Base-by-base conservation (phyloP, 2,888 invertebrate species). In the Pseudeuparius sepicola region DNA sequence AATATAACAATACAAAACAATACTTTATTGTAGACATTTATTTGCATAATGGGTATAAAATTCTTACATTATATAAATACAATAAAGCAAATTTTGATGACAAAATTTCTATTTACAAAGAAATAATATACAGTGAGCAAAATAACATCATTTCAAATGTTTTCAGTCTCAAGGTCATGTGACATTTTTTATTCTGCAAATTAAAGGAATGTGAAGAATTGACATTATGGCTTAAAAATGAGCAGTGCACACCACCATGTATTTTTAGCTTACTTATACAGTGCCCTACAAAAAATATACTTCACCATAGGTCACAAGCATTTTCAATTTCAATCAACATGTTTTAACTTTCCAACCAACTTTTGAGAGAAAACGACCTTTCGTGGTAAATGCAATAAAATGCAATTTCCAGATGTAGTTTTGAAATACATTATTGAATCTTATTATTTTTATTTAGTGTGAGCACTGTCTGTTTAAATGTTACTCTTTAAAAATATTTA, bases 21-120 rank as follows among this genome's bases (percentile, higher is more conserved):
- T n/a, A n/a, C n/a, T n/a, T n/a, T n/a, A n/a, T n/a, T n/a, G n/a
- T n/a, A n/a, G n/a, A n/a, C n/a, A n/a, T n/a, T n/a, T n/a, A n/a
- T n/a, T n/a, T n/a, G n/a, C n/a, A 45, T 41, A 45, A 46, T 32
- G 35, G 36, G 46, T 51, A 51, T 45, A 49, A 49, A 51, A 43
- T 44, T 35, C 46, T 47, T 47, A 48, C 38, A 34, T 42, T 48
- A 46, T 31, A 36, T 36, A 38, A n/a, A n/a, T n/a, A n/a, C n/a
- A n/a, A n/a, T n/a, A n/a, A n/a, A n/a, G n/a, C n/a, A n/a, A n/a
- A n/a, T n/a, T n/a, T n/a, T n/a, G n/a, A n/a, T n/a, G n/a, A n/a
- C n/a, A n/a, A n/a, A n/a, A n/a, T n/a, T n/a, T n/a, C n/a, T n/a
- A n/a, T n/a, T n/a, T n/a, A n/a, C n/a, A n/a, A n/a, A n/a, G n/a